Evolutionary conservation across 2,113 vertebrate species (phyloP).

Genomic region (Pavo muticus): DNA sequence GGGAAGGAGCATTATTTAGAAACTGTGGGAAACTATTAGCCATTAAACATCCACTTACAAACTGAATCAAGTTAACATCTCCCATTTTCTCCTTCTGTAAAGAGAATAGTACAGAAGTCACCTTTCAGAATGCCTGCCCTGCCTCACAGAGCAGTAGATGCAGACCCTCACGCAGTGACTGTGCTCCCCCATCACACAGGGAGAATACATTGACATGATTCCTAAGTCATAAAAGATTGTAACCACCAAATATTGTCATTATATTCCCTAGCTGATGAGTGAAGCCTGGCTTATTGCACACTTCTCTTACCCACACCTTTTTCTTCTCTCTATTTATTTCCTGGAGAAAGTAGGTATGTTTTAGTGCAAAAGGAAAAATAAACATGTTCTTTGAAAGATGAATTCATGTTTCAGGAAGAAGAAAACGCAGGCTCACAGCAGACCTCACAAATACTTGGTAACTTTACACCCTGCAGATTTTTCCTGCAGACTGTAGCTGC

Average conservation of each 20-base stretch:
- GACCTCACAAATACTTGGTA: slow-evolving; percentile 69
- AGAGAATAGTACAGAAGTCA: not conserved
- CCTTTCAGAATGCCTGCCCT: not conserved
- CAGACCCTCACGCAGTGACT: not conserved
- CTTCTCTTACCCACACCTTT: slow-evolving; percentile 13
- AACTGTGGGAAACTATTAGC: not conserved
- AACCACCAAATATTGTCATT: not conserved
- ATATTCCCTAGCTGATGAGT: not conserved
- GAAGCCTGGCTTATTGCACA: not conserved
- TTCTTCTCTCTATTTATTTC: slow-evolving; percentile 13
- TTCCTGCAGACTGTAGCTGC: slow-evolving; percentile 68
- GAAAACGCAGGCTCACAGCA: slow-evolving; percentile 50
- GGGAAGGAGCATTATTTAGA: not conserved
- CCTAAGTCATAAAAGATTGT: slow-evolving; percentile 18
- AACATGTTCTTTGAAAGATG: slow-evolving; percentile 13
- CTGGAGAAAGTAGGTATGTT: not conserved
- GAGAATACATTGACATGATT: slow-evolving; percentile 5
- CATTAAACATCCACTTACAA: not conserved
- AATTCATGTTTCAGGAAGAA: slow-evolving; percentile 33
- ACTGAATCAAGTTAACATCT: not conserved
- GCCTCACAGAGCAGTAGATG: accelerated
- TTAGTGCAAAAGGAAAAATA: slow-evolving; percentile 37
- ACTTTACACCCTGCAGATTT: slow-evolving; percentile 69
- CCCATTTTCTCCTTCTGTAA: not conserved
- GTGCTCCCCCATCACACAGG: not conserved